Evolutionary conservation across 2,888 invertebrate species (phyloP).

Genomic region (Meloe dianella): DNA sequence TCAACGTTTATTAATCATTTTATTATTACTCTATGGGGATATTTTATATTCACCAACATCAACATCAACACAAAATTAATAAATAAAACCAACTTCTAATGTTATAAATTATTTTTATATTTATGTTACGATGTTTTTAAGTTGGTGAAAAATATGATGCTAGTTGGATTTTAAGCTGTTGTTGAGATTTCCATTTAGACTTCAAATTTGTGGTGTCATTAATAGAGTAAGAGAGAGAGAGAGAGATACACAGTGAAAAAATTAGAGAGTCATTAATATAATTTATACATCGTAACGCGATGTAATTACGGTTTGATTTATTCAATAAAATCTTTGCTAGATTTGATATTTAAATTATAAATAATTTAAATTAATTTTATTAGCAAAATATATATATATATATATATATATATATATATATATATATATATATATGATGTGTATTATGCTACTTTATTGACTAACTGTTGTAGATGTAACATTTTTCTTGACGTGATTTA

Average conservation of each 20-base stretch:
- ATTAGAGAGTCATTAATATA: background rate
- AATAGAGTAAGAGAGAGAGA: background rate
- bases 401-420: too few species aligned
- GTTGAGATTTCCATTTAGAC: background rate
- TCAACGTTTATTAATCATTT: background rate
- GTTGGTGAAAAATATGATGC: background rate
- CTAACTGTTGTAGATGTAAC: background rate
- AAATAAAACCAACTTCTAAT: too few species aligned
- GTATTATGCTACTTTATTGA: background rate
- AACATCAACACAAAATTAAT: background rate
- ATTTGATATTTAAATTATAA: background rate
- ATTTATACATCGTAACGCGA: background rate
- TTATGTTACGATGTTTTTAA: background rate
- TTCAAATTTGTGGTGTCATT: conserved; percentile 3
- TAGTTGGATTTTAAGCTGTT: background rate
- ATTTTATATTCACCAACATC: background rate
- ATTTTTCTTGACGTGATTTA: background rate
- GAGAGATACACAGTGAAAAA: too few species aligned
- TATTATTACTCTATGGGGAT: background rate
- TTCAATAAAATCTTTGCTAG: background rate
- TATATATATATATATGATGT: background rate
- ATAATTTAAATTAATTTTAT: background rate
- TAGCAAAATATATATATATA: too few species aligned
- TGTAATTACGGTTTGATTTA: conserved; percentile 6
- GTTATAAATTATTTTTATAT: too few species aligned